A percentile compares a stretch with the other conserved stretches of the same genome.
These are phyloP conservation scores for Conopomorpha cramerella DNA, from an alignment of 1,140 invertebrate genomes.

Conservation along the genomic window DNA sequence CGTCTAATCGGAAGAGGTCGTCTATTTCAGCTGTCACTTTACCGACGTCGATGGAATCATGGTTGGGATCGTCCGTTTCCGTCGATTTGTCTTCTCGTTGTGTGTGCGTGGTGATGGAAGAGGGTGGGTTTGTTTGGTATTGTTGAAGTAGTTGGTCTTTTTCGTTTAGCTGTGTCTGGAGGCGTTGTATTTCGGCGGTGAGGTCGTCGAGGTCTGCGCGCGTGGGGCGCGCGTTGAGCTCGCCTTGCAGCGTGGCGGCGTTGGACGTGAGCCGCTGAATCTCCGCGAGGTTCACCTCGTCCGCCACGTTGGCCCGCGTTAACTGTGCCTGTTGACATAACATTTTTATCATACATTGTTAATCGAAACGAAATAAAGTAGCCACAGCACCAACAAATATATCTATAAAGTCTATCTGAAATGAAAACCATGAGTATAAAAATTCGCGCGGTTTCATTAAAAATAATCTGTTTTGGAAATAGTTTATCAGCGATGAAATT, in stretches of 20 bases:
- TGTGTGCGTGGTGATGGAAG: constrained; percentile 6
- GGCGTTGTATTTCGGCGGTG: constrained; percentile 21
- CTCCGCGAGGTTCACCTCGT: constrained; percentile 38
- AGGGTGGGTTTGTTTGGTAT: constrained; percentile 7
- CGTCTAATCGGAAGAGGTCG: constrained; percentile 44
- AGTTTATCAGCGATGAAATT: too few relatives aligned
- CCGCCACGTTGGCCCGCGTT: constrained; percentile 28
- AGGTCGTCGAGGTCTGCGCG: constrained; percentile 38
- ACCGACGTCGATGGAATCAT: constrained; percentile 19
- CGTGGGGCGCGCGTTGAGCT: constrained; percentile 43
- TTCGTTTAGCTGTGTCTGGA: constrained; percentile 24
- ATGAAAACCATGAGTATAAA: too few relatives aligned
- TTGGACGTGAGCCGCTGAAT: constrained; percentile 37
- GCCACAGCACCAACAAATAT: too few relatives aligned
- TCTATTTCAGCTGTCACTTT: constrained; percentile 38
- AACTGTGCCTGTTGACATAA: constrained; percentile 26
- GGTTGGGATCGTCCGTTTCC: constrained; percentile 15
- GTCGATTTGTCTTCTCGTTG: constrained; percentile 21
- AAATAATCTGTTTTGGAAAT: too few relatives aligned
- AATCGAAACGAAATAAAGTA: too few relatives aligned
- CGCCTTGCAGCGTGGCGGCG: constrained; percentile 41
- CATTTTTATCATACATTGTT: too few relatives aligned
- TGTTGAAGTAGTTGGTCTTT: constrained; percentile 18
- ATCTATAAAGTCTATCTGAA: too few relatives aligned
- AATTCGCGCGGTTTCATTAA: too few relatives aligned